A percentile compares a stretch with the other conserved stretches of the same genome.
Conservation (phyloP, 2,888 invertebrate genomes). For the Philopedon plagiatum region DNA sequence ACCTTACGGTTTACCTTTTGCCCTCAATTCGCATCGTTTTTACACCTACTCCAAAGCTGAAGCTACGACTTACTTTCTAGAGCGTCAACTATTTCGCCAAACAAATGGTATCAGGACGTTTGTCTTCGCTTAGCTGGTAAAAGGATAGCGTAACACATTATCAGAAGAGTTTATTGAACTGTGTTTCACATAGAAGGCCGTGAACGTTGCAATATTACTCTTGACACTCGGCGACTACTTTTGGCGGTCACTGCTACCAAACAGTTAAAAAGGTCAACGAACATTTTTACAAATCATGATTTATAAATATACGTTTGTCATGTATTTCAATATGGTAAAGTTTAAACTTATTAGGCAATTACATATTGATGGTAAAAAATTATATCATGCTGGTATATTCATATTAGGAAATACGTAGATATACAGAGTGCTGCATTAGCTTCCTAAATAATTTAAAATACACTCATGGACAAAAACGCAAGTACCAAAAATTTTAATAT, state of each 20-base stretch:
- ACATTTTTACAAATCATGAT: slow-evolving; percentile 27
- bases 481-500: too few relatives aligned
- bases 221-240: slow-evolving; percentile 55
- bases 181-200: slow-evolving; percentile 57
- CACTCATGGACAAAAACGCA: too few relatives aligned
- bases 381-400: neutral
- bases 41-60: slow-evolving; percentile 65
- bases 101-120: slow-evolving; percentile 30
- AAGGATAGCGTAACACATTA: slow-evolving; percentile 69
- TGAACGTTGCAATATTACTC: slow-evolving; percentile 57
- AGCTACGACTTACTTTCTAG: slow-evolving; percentile 56
- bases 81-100: slow-evolving; percentile 41
- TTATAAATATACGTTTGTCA: neutral
- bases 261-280: slow-evolving; percentile 33
- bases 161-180: slow-evolving; percentile 66
- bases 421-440: too few relatives aligned
- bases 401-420: neutral
- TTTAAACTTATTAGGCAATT: neutral
- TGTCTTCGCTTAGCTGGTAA: slow-evolving; percentile 51
- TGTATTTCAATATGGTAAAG: neutral
- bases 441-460: too few relatives aligned
- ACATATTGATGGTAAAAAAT: neutral
- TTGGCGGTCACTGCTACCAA: slow-evolving; percentile 58
- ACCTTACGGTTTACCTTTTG: slow-evolving; percentile 69
- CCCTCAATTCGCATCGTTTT: slow-evolving; percentile 68